These are phyloP conservation scores for Tupaia tana DNA, from an alignment of 2,113 vertebrate genomes.

Conservation along the genomic window DNA sequence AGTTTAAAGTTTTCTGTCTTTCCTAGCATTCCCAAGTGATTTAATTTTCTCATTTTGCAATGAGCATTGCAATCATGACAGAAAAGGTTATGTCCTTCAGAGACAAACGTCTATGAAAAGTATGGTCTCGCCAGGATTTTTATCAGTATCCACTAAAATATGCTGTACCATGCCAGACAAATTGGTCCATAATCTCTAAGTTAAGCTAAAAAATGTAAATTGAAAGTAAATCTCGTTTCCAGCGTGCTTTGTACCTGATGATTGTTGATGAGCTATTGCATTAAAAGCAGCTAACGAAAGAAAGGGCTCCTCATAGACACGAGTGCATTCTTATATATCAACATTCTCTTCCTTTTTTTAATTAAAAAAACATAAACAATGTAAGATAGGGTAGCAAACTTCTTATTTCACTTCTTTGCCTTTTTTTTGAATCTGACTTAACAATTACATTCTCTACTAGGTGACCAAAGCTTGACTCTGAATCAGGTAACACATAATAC, in stretches of 20 bases:
- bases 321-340: fast-evolving
- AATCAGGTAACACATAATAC: neutral
- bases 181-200: conserved; percentile 53
- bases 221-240: conserved; percentile 27
- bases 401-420: neutral
- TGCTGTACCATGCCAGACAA: conserved; percentile 56
- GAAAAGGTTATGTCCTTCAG: conserved; percentile 76
- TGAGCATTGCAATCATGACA: conserved; percentile 81
- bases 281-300: conserved; percentile 15
- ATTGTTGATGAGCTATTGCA: neutral
- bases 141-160: conserved; percentile 71
- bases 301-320: neutral
- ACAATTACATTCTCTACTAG: neutral
- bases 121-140: conserved; percentile 69
- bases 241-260: conserved; percentile 45
- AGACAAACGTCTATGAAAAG: conserved; percentile 68
- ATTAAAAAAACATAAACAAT: neutral
- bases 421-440: neutral
- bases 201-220: conserved; percentile 67
- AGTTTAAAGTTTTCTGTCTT: conserved; percentile 84
- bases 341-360: neutral
- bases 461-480: neutral
- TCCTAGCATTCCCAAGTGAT: conserved; percentile 80
- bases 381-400: neutral
- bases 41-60: conserved; percentile 82